Conservation (phyloP, 2,113 vertebrate genomes). For the Sphaerodactylus townsendi region DNA sequence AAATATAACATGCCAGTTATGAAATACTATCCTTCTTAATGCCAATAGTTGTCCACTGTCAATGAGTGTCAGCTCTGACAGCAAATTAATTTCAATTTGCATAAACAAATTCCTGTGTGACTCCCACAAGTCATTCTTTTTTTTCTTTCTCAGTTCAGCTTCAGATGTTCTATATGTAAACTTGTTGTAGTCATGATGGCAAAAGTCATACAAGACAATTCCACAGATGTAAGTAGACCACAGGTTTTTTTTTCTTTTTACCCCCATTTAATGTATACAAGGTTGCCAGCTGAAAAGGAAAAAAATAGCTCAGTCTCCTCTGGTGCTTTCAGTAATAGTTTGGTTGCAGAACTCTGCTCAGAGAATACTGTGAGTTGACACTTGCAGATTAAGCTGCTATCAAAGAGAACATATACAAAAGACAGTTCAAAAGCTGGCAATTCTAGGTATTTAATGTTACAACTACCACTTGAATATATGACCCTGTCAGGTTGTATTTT, state of each 20-base stretch:
- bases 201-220: constrained; percentile 85
- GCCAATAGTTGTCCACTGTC: too few species aligned
- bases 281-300: background rate
- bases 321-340: background rate
- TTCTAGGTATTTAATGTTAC: background rate
- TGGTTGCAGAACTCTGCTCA: background rate
- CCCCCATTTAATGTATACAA: background rate
- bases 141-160: constrained; percentile 75
- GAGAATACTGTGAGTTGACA: background rate
- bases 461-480: background rate
- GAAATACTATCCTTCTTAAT: too few species aligned
- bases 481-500: background rate
- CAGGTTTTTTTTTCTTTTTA: too few species aligned
- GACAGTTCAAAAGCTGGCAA: background rate
- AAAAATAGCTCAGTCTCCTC: background rate
- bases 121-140: background rate
- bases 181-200: constrained; percentile 76
- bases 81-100: too few species aligned
- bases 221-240: constrained; percentile 81
- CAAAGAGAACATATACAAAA: background rate
- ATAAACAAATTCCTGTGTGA: background rate
- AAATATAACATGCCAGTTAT: too few species aligned
- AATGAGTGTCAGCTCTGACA: too few species aligned
- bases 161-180: constrained; percentile 90
- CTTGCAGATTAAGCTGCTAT: background rate